These are phyloP conservation scores for Porites lobata DNA, from an alignment of 92 coral and sea anemone genomes.

Conservation along the genomic window DNA sequence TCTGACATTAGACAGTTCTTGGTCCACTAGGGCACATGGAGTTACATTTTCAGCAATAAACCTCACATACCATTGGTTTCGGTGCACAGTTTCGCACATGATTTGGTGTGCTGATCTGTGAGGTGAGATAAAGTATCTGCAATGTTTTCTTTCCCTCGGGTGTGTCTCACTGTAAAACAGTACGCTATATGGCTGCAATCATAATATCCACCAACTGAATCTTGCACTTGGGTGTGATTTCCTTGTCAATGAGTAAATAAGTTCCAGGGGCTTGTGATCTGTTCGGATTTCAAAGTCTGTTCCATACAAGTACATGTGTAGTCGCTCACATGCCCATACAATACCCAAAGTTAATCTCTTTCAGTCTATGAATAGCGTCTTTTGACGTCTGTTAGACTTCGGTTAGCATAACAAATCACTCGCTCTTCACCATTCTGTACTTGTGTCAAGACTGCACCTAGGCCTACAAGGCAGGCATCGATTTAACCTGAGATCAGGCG, in stretches of 20 bases:
- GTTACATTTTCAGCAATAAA: conserved; percentile 55
- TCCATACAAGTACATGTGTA: conserved; percentile 13
- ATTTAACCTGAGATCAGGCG: neutral
- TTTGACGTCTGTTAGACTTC: conserved; percentile 16
- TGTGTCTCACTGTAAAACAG: conserved; percentile 57
- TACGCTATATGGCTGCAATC: conserved; percentile 61
- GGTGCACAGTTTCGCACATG: conserved; percentile 11
- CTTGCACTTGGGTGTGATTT: conserved; percentile 54
- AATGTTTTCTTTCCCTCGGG: conserved; percentile 64
- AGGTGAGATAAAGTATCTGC: conserved; percentile 70
- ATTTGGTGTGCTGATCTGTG: neutral
- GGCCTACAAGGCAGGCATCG: conserved; percentile 52
- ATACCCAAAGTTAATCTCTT: conserved; percentile 28
- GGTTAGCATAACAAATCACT: conserved; percentile 28
- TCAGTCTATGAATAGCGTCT: conserved; percentile 20
- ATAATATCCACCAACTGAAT: conserved; percentile 60
- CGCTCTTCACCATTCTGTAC: conserved; percentile 20
- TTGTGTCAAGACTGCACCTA: conserved; percentile 45
- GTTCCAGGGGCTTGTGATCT: conserved; percentile 72
- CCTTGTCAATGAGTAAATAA: conserved; percentile 59
- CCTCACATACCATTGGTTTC: conserved; percentile 45
- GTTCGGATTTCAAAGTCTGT: conserved; percentile 57
- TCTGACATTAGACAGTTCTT: conserved; percentile 51
- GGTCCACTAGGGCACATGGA: conserved; percentile 61
- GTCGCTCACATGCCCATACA: conserved; percentile 39